These are phyloP conservation scores for Bubo bubo DNA, from an alignment of 2,113 vertebrate species.

Conservation along the genomic window DNA sequence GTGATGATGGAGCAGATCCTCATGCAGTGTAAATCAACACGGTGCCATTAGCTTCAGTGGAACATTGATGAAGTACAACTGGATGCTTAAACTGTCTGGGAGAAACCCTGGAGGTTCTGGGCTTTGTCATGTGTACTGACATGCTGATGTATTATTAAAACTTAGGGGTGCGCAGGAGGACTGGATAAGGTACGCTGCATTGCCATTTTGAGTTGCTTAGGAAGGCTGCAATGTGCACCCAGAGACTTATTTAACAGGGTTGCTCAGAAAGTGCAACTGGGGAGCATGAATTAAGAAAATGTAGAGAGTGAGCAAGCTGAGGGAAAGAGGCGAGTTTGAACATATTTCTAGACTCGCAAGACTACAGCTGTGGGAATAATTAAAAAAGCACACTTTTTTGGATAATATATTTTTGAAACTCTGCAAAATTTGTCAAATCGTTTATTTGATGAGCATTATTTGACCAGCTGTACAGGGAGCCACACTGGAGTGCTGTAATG, in stretches of 20 bases:
- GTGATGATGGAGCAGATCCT: background rate
- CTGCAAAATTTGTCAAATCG: slow-evolving; percentile 45
- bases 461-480: slow-evolving; percentile 39
- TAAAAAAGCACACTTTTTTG: slow-evolving; percentile 13
- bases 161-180: background rate
- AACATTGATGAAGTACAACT: background rate
- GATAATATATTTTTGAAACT: slow-evolving; percentile 53
- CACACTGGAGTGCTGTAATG: slow-evolving; percentile 48
- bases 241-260: background rate
- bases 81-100: background rate
- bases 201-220: background rate
- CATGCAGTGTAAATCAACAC: rapidly evolving
- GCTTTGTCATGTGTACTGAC: background rate
- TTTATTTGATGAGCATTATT: slow-evolving; percentile 61
- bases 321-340: background rate
- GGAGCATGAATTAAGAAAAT: slow-evolving; percentile 37
- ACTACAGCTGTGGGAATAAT: slow-evolving; percentile 51
- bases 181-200: background rate
- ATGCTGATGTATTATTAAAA: background rate
- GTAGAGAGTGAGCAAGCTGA: background rate
- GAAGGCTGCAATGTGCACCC: background rate
- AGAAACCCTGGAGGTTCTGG: background rate
- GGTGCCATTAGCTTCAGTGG: background rate
- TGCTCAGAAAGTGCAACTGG: background rate
- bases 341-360: background rate